Conservation (phyloP, 2,888 invertebrate species). For the Cephus nigrinus region DNA sequence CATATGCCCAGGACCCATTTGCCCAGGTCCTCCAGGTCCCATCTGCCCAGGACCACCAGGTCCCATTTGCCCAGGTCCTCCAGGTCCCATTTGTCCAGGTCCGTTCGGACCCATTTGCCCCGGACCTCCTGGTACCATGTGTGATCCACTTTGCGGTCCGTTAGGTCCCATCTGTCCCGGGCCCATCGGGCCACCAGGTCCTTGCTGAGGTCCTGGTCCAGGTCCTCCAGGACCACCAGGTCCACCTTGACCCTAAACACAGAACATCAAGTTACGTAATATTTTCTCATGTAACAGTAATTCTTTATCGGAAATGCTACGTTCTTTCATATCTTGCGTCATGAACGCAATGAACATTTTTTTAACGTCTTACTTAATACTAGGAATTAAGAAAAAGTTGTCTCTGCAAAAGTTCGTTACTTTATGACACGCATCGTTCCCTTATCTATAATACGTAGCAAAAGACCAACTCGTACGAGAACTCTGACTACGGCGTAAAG, state of each 20-base stretch:
- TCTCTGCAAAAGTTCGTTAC: not conserved
- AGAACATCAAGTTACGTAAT: not conserved
- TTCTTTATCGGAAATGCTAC: not conserved
- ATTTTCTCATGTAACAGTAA: not conserved
- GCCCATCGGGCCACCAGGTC: conserved; percentile 50
- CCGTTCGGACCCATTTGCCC: conserved; percentile 41
- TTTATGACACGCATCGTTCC: not conserved
- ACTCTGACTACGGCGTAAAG: not conserved
- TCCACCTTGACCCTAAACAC: conserved; percentile 49
- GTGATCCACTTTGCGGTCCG: conserved; percentile 45
- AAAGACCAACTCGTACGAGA: not conserved
- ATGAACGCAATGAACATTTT: not conserved
- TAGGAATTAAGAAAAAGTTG: not conserved
- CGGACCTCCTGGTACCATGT: conserved; percentile 49
- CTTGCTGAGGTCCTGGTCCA: conserved; percentile 54
- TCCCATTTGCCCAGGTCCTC: conserved; percentile 30
- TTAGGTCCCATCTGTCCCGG: conserved; percentile 51
- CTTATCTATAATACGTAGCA: not conserved
- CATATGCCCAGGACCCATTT: conserved; percentile 31
- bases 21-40: conserved; percentile 34
- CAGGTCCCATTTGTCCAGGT: conserved; percentile 44
- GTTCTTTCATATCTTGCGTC: not conserved
- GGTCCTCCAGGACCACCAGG: conserved; percentile 47
- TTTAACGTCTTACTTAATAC: not conserved
- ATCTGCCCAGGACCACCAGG: conserved; percentile 38